Percentiles rank a stretch among this genome's conserved stretches.
These are phyloP conservation scores for Phyllostomus discolor DNA, from an alignment of 2,113 vertebrate genomes.

Conservation along the genomic window DNA sequence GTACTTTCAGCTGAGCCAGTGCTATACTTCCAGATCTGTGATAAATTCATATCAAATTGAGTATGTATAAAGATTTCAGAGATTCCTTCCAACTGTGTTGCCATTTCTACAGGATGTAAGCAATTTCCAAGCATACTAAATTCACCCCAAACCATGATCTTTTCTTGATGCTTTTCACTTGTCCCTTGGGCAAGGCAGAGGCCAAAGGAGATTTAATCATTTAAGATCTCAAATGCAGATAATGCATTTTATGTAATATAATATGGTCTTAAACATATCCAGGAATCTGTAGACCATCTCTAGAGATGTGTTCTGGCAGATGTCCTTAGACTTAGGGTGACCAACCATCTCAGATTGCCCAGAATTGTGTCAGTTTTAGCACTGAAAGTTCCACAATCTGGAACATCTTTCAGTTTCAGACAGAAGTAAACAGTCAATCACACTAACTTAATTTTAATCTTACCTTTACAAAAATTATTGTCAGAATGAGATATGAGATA, in stretches of 20 bases:
- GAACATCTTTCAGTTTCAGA: background rate
- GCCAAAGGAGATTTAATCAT: background rate
- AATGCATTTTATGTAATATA: background rate
- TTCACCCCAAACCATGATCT: background rate
- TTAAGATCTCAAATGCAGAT: background rate
- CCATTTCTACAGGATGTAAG: background rate
- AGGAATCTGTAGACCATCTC: background rate
- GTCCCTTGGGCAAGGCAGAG: background rate
- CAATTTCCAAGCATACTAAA: background rate
- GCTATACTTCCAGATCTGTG: background rate
- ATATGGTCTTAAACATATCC: background rate
- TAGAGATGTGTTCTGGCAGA: background rate
- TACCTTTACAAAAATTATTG: background rate
- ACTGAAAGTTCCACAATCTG: background rate
- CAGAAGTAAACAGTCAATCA: background rate
- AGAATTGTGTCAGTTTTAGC: background rate
- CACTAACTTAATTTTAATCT: background rate
- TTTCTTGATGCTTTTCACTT: background rate
- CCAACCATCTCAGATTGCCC: background rate
- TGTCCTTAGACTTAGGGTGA: background rate
- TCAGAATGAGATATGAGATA: background rate
- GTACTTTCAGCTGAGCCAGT: background rate
- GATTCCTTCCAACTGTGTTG: background rate
- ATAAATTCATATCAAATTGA: background rate
- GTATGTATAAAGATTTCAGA: background rate